Evolutionary conservation across 2,888 invertebrate species (phyloP), one percentile per base, ranked within the genome.

Genomic region (Zygaena filipendulae): DNA sequence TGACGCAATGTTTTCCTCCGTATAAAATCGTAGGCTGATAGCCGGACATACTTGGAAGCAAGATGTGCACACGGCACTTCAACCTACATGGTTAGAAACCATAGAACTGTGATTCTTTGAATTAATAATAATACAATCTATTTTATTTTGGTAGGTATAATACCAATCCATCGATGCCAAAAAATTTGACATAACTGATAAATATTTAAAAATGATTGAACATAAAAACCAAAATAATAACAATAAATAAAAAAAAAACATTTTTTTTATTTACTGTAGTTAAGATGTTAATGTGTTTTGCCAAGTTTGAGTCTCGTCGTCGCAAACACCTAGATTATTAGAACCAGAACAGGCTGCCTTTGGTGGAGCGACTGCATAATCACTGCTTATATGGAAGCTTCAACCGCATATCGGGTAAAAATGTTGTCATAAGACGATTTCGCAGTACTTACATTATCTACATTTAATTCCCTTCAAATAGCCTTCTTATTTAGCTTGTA

Each of bases 1-100:
- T 74, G 71, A 75, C 71, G 75, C 45, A 72, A 75, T 67, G 49
- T 71, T 67, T 69, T 62, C 49, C 56, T 53, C 52, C 42, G 39
- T 45, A 39, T 44, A n/a, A 49, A 54, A 44, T 45, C 62, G 70
- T 70, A 66, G 69, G 68, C 58, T 42, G 63, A 62, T 58, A 67
- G 61, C 62, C 68, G 71, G 66, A 71, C 63, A 60, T 66, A 54
- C 53, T 54, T 55, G 56, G 50, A 54, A 55, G 53, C 52, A 49
- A 59, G 55, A 56, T 60, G 51, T 74, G 74, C 75, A 58, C 75
- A 77, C 75, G 74, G 71, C 72, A 70, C 75, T 58, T 42, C 64
- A 68, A 63, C 67, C 71, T 64, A 72, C 66, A 68, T 64, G 29
- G n/a, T n/a, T n/a, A n/a, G n/a, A n/a, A n/a, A n/a, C n/a, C n/a